Percentiles rank a stretch among this genome's conserved stretches.
phyloP scores from a whole-genome alignment of 2,888 invertebrate genomes.

The Nemurella pictetii region DNA sequence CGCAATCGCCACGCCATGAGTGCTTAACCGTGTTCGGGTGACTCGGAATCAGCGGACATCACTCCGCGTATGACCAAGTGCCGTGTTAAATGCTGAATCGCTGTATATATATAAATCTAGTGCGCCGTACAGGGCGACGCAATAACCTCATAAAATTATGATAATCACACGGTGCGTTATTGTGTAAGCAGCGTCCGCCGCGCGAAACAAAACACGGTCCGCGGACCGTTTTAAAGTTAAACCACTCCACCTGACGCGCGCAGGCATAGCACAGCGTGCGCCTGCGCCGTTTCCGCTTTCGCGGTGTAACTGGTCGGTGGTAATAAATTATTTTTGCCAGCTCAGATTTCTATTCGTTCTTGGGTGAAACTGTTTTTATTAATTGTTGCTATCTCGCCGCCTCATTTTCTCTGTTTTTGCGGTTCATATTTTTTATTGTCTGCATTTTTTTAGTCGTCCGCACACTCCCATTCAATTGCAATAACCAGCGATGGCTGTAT shows the following conservation, averaged over 20 bases:
- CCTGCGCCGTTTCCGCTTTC: constrained; percentile 9
- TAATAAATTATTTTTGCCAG: background rate
- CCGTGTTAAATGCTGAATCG: background rate
- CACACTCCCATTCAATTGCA: background rate
- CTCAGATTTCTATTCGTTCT: background rate
- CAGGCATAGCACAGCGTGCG: background rate
- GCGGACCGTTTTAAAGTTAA: background rate
- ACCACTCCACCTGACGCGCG: background rate
- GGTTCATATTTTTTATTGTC: background rate
- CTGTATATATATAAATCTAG: too few species aligned
- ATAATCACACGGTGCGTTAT: constrained; percentile 23
- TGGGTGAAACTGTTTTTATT: background rate
- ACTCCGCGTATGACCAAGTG: background rate
- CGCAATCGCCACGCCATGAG: background rate
- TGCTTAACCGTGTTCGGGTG: constrained; percentile 19
- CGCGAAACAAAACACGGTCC: constrained; percentile 20
- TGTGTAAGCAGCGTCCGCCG: constrained; percentile 19
- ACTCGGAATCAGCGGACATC: background rate
- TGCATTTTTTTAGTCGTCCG: too few species aligned
- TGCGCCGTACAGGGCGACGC: background rate
- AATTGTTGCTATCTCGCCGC: background rate
- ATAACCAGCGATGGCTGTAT: background rate
- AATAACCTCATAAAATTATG: constrained; percentile 29
- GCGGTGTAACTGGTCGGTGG: background rate
- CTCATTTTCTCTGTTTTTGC: background rate